Conservation (phyloP, 2,888 invertebrate genomes). For the Pyrochroa serraticornis region DNA sequence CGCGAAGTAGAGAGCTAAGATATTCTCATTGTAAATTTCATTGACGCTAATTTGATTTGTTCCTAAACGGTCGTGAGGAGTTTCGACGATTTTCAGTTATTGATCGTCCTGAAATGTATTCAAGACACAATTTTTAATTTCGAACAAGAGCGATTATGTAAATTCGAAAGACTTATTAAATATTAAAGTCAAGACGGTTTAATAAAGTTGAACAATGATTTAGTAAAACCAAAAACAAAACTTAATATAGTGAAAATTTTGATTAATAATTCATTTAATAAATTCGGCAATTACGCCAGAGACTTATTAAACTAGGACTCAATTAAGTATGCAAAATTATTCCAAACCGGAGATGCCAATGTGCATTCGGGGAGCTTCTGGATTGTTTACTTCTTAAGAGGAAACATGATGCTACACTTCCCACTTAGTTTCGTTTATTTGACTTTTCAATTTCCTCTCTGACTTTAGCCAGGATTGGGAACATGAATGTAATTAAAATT, state of each 20-base stretch:
- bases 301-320: constrained; percentile 34
- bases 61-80: too few species aligned
- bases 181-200: neutral
- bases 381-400: constrained; percentile 36
- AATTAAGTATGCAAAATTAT: constrained; percentile 45
- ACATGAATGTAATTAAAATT: too few species aligned
- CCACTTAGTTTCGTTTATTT: constrained; percentile 42
- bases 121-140: too few species aligned
- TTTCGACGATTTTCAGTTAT: too few species aligned
- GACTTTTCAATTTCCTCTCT: constrained; percentile 38
- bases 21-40: too few species aligned
- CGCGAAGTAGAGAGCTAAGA: too few species aligned
- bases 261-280: constrained; percentile 43
- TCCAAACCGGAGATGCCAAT: constrained; percentile 36
- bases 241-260: constrained; percentile 36
- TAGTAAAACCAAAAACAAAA: constrained; percentile 10
- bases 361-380: constrained; percentile 28
- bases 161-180: too few species aligned
- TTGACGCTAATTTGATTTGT: too few species aligned
- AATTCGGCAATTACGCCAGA: constrained; percentile 40
- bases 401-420: constrained; percentile 40
- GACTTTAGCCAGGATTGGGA: too few species aligned
- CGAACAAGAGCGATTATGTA: too few species aligned
- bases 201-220: constrained; percentile 13
- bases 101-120: too few species aligned